Evolutionary conservation across 1,140 invertebrate genomes (phyloP), one percentile per base, ranked within the genome.

Genomic region (Scaptomyza graminum): DNA sequence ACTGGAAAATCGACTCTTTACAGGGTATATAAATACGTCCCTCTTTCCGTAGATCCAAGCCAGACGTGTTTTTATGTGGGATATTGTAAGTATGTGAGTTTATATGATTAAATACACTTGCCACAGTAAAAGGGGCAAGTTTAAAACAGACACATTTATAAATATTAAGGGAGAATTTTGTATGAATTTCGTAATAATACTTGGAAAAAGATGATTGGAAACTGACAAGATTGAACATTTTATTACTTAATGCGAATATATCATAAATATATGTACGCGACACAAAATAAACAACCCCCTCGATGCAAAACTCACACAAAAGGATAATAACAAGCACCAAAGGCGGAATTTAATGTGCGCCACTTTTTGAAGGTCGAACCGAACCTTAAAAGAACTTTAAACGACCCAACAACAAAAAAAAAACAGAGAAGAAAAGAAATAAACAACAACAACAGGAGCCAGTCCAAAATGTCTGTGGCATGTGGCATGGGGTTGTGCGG

Each of bases 321-420:
- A 56, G 57, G 54, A 60, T 57, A n/a, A 41, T 7, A 37, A 62
- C 66, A 46, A 73, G 64, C 59, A 37, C 62, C 60, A 64, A 57
- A 59, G 64, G 60, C 64, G 66, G 59, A 57, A 43, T 41, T 57
- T 74, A 64, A 71, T 79, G 57, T 79, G 76, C 71, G 74, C 76
- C 61, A 74, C 71, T 71, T 79, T 79, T 79, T 79, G 77, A 79
- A 83, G 79, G 79, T 83, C 79, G 77, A 74, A 77, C 74, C 74
- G 31, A 34, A 34, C 31, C 31, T 34, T 82, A 75, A 82, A 82
- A 82, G 71, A 52, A 57, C 66, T 41, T 41, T 41, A 41, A 41
- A n/a, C 37, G 37, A 41, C 37, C 37, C 37, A 41, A 41, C 37
- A 59, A 50, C 62, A 57, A 67, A 59, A 44, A 39, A 54, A 34